Conservation (phyloP, 2,797 vertebrate genomes). For the Meriones psammophilus region DNA sequence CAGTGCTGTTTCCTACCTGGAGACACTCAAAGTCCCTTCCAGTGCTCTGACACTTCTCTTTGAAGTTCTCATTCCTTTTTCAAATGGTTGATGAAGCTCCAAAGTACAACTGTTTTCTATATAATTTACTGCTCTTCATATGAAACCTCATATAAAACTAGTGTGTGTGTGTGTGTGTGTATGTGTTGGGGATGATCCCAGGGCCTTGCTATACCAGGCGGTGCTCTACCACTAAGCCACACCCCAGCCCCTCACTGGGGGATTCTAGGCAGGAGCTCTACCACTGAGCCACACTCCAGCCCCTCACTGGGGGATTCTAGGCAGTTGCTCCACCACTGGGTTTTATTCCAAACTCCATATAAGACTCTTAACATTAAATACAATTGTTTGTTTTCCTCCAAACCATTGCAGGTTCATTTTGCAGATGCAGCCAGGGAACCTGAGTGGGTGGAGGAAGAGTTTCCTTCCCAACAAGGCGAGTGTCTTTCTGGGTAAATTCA, state of each 20-base stretch:
- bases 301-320: background rate
- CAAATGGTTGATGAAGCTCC: background rate
- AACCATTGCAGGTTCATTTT: background rate
- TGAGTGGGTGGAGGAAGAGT: background rate
- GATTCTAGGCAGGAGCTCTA: background rate
- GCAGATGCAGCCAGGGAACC: background rate
- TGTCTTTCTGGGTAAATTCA: background rate
- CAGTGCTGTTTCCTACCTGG: too few relatives aligned
- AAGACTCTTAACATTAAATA: background rate
- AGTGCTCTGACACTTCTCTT: background rate
- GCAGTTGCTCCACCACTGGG: background rate
- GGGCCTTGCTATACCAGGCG: background rate
- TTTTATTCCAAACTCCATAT: background rate
- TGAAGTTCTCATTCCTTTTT: background rate
- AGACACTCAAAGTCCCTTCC: background rate
- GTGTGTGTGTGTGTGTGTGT: background rate
- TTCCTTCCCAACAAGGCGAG: background rate
- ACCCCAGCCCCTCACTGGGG: background rate
- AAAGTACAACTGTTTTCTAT: background rate
- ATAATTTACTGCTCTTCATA: background rate
- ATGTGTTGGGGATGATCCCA: background rate
- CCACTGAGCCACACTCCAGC: background rate
- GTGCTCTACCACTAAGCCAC: background rate
- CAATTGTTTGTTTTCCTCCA: background rate
- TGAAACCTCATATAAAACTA: background rate